Evolutionary conservation across 2,113 vertebrate species (phyloP).

Genomic region (Emydura subglobosa): DNA sequence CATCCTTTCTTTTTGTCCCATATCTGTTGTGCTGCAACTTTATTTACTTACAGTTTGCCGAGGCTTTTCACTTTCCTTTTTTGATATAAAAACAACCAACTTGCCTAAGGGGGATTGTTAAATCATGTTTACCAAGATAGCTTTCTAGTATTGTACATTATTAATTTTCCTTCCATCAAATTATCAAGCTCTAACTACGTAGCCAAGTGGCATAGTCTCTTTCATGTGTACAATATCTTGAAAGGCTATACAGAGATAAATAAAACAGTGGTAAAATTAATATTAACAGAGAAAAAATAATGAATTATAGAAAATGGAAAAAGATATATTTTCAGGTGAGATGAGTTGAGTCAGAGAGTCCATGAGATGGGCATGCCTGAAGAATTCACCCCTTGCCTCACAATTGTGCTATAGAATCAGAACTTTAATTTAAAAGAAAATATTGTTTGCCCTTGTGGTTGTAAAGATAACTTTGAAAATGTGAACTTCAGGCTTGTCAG

Average conservation of each 20-base stretch:
- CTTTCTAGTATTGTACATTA: neutral
- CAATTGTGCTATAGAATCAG: neutral
- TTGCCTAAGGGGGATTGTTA: neutral
- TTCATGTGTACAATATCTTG: neutral
- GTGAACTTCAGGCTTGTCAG: neutral
- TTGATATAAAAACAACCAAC: too few species aligned
- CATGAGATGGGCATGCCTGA: neutral
- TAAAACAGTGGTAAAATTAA: neutral
- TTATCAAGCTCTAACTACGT: neutral
- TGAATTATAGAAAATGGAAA: neutral
- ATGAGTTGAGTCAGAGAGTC: neutral
- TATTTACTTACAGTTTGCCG: neutral
- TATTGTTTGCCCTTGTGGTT: neutral
- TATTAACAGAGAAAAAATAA: neutral
- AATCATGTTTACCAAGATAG: neutral
- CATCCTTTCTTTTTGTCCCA: neutral
- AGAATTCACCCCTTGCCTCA: neutral
- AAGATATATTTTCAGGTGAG: neutral
- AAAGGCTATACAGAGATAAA: neutral
- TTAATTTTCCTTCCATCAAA: neutral
- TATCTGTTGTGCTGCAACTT: neutral
- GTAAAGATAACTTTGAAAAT: neutral
- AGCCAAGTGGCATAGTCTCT: neutral
- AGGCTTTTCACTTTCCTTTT: neutral
- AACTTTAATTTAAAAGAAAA: neutral